Evolutionary conservation across 2,113 vertebrate genomes (phyloP).

Genomic region (Nothoprocta pentlandii): DNA sequence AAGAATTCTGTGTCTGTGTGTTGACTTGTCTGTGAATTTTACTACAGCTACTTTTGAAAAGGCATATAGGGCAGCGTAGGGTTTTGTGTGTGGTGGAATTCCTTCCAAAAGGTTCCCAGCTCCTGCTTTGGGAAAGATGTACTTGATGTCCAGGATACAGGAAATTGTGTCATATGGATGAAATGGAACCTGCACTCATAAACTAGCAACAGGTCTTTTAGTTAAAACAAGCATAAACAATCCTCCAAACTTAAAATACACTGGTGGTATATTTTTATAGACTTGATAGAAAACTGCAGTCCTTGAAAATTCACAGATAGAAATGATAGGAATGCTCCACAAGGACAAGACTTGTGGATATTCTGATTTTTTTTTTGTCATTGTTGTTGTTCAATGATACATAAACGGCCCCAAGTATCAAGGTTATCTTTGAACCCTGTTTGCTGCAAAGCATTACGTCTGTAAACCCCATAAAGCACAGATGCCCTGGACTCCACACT

Average conservation of each 20-base stretch:
- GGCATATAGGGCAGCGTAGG: rapidly evolving
- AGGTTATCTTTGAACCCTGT: background rate
- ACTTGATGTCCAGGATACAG: background rate
- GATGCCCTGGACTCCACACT: rapidly evolving
- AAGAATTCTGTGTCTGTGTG: rapidly evolving
- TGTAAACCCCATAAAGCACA: background rate
- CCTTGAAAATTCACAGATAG: background rate
- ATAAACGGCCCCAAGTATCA: background rate
- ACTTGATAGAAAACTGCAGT: background rate
- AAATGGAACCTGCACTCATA: too few species aligned
- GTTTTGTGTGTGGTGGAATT: rapidly evolving
- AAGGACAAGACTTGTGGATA: background rate
- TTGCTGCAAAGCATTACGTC: background rate
- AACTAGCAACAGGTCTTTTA: background rate
- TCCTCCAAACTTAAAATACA: background rate
- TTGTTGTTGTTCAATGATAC: background rate
- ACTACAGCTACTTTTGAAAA: rapidly evolving
- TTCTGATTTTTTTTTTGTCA: background rate
- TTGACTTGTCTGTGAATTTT: background rate
- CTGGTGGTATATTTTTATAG: background rate
- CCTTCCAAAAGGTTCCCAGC: background rate
- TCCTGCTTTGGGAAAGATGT: background rate
- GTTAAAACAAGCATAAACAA: background rate
- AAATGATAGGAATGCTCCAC: background rate
- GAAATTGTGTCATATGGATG: background rate